Evolutionary conservation across 2,113 vertebrate species (phyloP).

Genomic region (Machaerirhynchus nigripectus): DNA sequence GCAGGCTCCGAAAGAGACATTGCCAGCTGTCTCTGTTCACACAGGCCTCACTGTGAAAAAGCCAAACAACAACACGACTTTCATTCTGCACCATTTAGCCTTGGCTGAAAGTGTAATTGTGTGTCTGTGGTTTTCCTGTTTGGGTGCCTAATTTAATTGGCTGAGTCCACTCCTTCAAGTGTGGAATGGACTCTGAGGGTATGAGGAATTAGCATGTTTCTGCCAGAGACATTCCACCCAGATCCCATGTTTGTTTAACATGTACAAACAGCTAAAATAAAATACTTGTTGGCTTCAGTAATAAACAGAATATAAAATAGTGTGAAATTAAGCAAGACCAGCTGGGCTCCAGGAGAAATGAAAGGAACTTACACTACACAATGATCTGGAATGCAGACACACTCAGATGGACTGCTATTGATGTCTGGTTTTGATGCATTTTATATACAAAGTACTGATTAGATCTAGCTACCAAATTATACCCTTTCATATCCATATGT

Average conservation of each 20-base stretch:
- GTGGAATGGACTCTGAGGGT: conserved; percentile 36
- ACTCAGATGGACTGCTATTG: conserved; percentile 4
- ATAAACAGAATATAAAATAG: conserved; percentile 68
- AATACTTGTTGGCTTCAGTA: conserved; percentile 54
- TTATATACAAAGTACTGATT: conserved; percentile 47
- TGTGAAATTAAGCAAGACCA: conserved; percentile 66
- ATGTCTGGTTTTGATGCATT: conserved; percentile 19
- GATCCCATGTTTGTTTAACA: conserved; percentile 62
- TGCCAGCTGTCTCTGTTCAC: conserved; percentile 28
- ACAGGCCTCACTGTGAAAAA: conserved; percentile 4
- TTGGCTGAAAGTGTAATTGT: conserved; percentile 30
- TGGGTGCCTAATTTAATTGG: conserved; percentile 55
- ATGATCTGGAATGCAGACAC: conserved; percentile 10
- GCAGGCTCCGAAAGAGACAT: background rate
- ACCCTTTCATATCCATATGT: conserved; percentile 30
- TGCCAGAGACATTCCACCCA: conserved; percentile 57
- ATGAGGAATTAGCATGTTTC: conserved; percentile 34
- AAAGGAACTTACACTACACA: background rate
- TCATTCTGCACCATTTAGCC: conserved; percentile 12
- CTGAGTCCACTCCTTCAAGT: conserved; percentile 25
- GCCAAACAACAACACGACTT: conserved; percentile 25
- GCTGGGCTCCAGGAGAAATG: conserved; percentile 39
- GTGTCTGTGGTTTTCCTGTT: conserved; percentile 67
- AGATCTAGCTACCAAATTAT: conserved; percentile 59
- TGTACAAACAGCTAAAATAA: conserved; percentile 65